Conservation (phyloP, 2,888 invertebrate species). For the Eupithecia insigniata region DNA sequence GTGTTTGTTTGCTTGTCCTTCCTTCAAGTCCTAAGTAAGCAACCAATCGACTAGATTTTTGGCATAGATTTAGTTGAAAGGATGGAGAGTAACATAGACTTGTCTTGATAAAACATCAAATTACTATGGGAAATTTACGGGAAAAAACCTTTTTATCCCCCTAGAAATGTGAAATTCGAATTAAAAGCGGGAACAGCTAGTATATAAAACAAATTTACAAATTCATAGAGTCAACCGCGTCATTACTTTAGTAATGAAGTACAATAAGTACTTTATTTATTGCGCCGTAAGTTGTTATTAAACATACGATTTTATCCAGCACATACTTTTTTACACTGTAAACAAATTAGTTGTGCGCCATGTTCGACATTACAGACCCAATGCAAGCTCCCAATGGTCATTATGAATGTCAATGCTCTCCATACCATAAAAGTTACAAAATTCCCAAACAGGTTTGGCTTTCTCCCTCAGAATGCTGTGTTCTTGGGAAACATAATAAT, state of each 20-base stretch:
- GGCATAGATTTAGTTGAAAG: no score
- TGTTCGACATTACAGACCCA: slow-evolving; percentile 5
- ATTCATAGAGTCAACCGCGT: no score
- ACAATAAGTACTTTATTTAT: background rate
- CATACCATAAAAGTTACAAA: slow-evolving; percentile 56
- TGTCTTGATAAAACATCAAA: no score
- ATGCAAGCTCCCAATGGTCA: slow-evolving; percentile 33
- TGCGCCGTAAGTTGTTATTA: background rate
- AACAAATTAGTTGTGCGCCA: background rate
- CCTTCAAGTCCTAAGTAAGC: no score
- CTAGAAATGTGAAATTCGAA: no score
- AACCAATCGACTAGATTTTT: no score
- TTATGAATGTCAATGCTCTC: slow-evolving; percentile 46
- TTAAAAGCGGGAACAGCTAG: no score
- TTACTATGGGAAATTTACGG: no score
- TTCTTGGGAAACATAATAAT: slow-evolving; percentile 67
- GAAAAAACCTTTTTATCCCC: no score
- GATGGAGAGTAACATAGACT: no score
- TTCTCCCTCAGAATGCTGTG: slow-evolving; percentile 62
- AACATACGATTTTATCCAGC: background rate
- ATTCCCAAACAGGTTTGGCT: slow-evolving; percentile 66
- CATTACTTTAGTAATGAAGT: background rate
- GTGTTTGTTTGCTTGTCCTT: no score
- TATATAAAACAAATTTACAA: background rate
- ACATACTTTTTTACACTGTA: background rate